Evolutionary conservation across 2,797 vertebrate species (phyloP), one percentile per base, ranked within the genome.

Genomic region (Eremophila alpestris): DNA sequence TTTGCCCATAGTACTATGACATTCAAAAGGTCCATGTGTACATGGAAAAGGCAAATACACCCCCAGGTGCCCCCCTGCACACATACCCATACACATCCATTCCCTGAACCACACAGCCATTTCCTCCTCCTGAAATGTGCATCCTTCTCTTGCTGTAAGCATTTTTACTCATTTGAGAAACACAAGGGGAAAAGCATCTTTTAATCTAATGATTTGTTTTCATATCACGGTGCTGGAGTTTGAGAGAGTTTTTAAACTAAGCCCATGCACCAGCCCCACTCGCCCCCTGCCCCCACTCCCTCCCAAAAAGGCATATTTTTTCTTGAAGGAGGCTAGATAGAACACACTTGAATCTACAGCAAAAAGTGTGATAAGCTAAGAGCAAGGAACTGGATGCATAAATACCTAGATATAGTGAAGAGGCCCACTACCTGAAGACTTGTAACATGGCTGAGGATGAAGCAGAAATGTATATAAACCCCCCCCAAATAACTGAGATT

Each of bases 121-220:
- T 90, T 70, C 16, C 83, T 64, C 13, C 46, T 45, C 70, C n/a
- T 59, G 52, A 68, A 87, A 69, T 76, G 9, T 80, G 71, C 71
- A 90, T 60, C 45, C 24, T 9, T 85, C 56, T 87, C 30, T 79
- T 74, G 74, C 73, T 87, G 17, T 49, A 70, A 85, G 60, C 38
- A 17, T 36, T 94, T 90, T 32, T 54, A 60, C 46, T 90, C 2
- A 0, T 77, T 82, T 0, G 0, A 90, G 49, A 23, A 90, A 48
- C 67, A 68, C 45, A 70, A 65, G 51, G 52, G 18, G 21, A 5
- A 60, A 73, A 77, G 69, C 18, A 63, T 56, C 16, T 81, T 92
- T 76, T 78, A 60, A 60, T 56, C 27, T 71, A 64, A 75, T 2
- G 15, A 83, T 94, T 77, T 8, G 7, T 88, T 94, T 89, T 91